Base-by-base conservation (phyloP, 2,888 invertebrate species). In the Dysmachus trigonus region DNA sequence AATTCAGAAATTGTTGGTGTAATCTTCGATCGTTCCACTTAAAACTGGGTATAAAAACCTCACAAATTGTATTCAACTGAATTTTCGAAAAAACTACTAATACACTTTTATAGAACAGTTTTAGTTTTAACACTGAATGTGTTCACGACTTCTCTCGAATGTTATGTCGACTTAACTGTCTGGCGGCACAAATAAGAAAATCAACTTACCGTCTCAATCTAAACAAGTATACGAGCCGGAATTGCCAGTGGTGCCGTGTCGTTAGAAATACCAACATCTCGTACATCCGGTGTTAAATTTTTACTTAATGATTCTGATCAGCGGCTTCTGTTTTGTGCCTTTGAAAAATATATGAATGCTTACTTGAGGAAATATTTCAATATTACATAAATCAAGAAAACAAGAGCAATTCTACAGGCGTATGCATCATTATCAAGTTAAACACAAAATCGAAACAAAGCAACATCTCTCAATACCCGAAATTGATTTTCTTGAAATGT, bases 71-170 rank as follows among this genome's bases (percentile, higher is more conserved):
- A 47, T 15, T 15, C 15, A 41, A n/a, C n/a, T 47, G n/a, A 18
- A 6, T n/a, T 5, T 4, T 47, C 47, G 47, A 33, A n/a, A n/a
- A n/a, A n/a, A n/a, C n/a, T 33, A 47, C 18, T 47, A 47, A 15
- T n/a, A 47, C 38, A 51, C 5, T 51, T 18, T 51, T 18, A 6
- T 18, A 8, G 62, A 1, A 47, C 47, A 27, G 38, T 22, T 76
- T 33, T 72, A 72, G 83, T 72, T 22, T n/a, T 30, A 71, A 72
- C 30, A 38, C 38, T 72, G 71, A 72, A 41, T 72, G 27, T 35
- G 38, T 83, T 83, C 72, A 27, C 72, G 83, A 72, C 72, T 72
- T 72, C 83, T 72, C 72, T 83, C 72, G 38, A 83, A 83, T 73
- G n/a, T 73, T 73, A 31, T 18, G 31, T 73, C 33, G 27, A 30